phyloP scores from a whole-genome alignment of 2,888 invertebrate genomes.

The Byasa hedistus region DNA sequence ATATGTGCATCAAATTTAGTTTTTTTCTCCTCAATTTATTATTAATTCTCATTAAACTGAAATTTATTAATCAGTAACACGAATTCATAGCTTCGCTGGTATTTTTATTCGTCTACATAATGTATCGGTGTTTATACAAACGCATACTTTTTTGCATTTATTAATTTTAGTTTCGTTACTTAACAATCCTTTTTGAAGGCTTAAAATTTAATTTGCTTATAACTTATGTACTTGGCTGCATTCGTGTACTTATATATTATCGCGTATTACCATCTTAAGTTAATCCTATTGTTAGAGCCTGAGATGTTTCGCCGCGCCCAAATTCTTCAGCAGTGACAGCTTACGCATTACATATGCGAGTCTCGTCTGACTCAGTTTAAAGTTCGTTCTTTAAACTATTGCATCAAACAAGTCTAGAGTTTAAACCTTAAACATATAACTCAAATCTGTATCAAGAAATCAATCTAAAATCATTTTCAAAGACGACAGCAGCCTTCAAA shows the following conservation, averaged over 20 bases:
- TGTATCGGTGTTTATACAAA: too few relatives aligned
- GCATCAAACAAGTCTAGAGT: not conserved
- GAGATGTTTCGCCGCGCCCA: slow-evolving; percentile 53
- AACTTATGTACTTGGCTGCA: not conserved
- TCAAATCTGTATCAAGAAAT: not conserved
- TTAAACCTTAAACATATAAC: not conserved
- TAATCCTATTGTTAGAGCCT: slow-evolving; percentile 34
- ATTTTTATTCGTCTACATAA: too few relatives aligned
- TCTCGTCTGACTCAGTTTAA: not conserved
- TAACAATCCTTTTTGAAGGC: not conserved
- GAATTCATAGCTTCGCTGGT: too few relatives aligned
- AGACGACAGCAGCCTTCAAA: not conserved
- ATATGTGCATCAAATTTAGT: not conserved
- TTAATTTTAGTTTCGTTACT: not conserved
- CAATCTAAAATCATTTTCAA: not conserved
- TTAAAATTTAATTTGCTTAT: not conserved
- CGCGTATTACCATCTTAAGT: slow-evolving; percentile 26
- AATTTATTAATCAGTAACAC: too few relatives aligned
- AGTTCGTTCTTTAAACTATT: not conserved
- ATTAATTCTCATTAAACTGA: too few relatives aligned
- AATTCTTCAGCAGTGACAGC: slow-evolving; percentile 56
- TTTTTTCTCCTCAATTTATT: too few relatives aligned
- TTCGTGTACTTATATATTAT: slow-evolving; percentile 1
- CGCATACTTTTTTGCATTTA: too few relatives aligned
- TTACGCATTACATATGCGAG: slow-evolving; percentile 28